Conservation (phyloP, 2,113 vertebrate genomes). For the Daubentonia madagascariensis region DNA sequence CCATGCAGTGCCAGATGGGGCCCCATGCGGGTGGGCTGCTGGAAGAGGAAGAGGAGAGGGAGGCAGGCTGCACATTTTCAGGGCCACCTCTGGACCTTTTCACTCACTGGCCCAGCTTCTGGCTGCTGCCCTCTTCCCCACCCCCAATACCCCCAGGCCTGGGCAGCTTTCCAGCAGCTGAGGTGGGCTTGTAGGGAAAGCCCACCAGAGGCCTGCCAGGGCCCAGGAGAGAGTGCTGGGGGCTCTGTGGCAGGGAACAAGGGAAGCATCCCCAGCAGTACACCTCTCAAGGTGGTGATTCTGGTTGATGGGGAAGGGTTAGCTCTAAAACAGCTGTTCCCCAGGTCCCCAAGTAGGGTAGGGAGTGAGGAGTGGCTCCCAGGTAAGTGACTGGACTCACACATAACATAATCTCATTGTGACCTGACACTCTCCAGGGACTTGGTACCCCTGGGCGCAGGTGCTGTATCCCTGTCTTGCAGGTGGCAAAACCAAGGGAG, state of each 20-base stretch:
- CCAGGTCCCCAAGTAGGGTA: not conserved
- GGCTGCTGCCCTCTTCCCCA: not conserved
- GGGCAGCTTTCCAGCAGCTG: not conserved
- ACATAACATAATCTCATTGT: not conserved
- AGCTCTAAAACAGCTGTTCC: not conserved
- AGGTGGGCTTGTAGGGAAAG: not conserved
- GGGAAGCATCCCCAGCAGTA: not conserved
- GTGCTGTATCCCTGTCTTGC: not conserved
- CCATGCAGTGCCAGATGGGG: constrained; percentile 34
- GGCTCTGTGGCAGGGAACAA: not conserved
- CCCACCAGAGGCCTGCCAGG: not conserved
- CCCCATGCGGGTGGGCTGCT: constrained; percentile 40
- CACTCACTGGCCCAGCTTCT: not conserved
- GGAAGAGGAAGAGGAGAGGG: not conserved
- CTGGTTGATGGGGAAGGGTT: not conserved
- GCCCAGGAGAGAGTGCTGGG: not conserved
- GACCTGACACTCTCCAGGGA: not conserved
- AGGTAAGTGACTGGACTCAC: not conserved
- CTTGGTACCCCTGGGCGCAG: not conserved
- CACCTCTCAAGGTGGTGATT: not conserved
- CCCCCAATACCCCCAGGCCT: not conserved
- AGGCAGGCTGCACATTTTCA: not conserved
- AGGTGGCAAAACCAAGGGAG: not conserved
- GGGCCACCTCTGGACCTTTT: not conserved
- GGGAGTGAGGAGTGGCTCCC: not conserved